A percentile compares a stretch with the other conserved stretches of the same genome.
Evolutionary conservation across 2,113 vertebrate genomes (phyloP).

Genomic region (Sula dactylatra): DNA sequence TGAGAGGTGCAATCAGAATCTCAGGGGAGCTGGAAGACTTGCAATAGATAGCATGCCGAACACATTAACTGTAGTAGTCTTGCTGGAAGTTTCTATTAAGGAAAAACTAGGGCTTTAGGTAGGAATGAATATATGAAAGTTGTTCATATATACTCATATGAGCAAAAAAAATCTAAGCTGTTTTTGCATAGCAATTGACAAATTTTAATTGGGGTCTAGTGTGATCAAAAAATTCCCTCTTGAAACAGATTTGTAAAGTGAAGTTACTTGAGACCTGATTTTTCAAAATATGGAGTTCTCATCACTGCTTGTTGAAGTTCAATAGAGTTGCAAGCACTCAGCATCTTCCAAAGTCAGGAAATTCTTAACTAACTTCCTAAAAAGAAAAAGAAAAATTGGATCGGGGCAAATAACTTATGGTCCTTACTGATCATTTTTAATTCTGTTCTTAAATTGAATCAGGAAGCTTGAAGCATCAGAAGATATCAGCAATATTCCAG

Average conservation of each 20-base stretch:
- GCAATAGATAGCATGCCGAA: neutral
- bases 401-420: neutral
- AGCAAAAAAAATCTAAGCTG: slow-evolving; percentile 14
- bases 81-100: neutral
- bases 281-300: slow-evolving; percentile 46
- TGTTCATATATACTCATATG: neutral
- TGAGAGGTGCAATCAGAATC: neutral
- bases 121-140: neutral
- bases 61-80: neutral
- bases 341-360: slow-evolving; percentile 34
- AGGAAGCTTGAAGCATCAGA: neutral
- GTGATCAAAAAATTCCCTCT: slow-evolving; percentile 47
- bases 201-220: slow-evolving; percentile 45
- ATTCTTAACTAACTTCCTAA: neutral
- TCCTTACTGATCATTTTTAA: neutral
- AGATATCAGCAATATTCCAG: neutral
- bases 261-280: slow-evolving; percentile 59
- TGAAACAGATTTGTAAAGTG: slow-evolving; percentile 47
- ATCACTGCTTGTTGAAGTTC: slow-evolving; percentile 50
- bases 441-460: neutral
- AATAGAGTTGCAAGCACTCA: slow-evolving; percentile 10
- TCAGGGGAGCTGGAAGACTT: neutral
- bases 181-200: slow-evolving; percentile 45
- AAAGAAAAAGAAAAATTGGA: neutral
- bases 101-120: slow-evolving; percentile 25